phyloP scores from a whole-genome alignment of 2,888 invertebrate genomes.

The Hyppa rectilinea region DNA sequence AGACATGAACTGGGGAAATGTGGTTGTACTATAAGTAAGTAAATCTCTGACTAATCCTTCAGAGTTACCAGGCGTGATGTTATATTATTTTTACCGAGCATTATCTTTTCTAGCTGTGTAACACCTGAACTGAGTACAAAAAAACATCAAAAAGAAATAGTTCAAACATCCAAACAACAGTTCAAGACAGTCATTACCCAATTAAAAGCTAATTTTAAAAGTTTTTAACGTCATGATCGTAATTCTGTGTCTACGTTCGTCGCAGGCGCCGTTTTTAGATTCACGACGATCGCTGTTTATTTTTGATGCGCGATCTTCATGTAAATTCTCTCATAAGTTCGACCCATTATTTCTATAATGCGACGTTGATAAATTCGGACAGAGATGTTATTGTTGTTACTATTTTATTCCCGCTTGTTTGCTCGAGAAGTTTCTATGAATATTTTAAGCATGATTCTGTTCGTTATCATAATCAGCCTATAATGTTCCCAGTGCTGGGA shows the following conservation, averaged over 20 bases:
- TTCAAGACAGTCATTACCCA: slow-evolving; percentile 44
- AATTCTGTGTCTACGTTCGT: slow-evolving; percentile 37
- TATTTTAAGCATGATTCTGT: neutral
- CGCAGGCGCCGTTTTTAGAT: slow-evolving; percentile 59
- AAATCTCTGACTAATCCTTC: too few relatives aligned
- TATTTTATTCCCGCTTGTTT: neutral
- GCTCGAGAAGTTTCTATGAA: neutral
- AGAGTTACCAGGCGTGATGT: too few relatives aligned
- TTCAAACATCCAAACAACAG: slow-evolving; percentile 20
- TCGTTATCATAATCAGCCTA: too few relatives aligned
- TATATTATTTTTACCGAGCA: neutral
- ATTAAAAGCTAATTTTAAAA: slow-evolving; percentile 54
- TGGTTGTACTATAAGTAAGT: too few relatives aligned
- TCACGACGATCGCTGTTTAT: slow-evolving; percentile 51
- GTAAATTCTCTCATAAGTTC: slow-evolving; percentile 54
- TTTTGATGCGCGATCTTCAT: slow-evolving; percentile 49
- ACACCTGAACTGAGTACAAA: slow-evolving; percentile 5
- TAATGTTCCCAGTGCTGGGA: too few relatives aligned
- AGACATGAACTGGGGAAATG: too few relatives aligned
- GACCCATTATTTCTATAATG: slow-evolving; percentile 43
- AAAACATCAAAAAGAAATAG: slow-evolving; percentile 37
- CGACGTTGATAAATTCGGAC: slow-evolving; percentile 43
- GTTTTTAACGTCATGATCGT: slow-evolving; percentile 49
- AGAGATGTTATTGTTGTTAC: neutral
- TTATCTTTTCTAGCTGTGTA: neutral